Evolutionary conservation across 2,888 invertebrate genomes (phyloP).

Genomic region (Dasysyrphus tricinctus): DNA sequence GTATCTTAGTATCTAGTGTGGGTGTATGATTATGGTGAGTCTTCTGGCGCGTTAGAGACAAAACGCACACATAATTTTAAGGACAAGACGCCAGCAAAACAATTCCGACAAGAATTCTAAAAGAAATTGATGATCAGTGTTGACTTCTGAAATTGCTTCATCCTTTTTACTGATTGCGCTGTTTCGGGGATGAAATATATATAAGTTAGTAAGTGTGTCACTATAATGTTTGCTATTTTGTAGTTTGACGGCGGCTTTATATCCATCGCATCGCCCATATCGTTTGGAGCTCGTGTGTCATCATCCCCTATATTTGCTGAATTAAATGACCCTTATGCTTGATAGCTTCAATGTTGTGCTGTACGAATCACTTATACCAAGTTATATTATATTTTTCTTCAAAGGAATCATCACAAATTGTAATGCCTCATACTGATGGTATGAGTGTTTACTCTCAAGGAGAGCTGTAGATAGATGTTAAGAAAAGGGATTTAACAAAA

Average conservation of each 20-base stretch:
- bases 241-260: conserved; percentile 31
- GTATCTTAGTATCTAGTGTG: conserved; percentile 2
- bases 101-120: conserved; percentile 61
- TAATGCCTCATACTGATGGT: conserved; percentile 5
- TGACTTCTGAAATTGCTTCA: conserved; percentile 67
- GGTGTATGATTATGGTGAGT: conserved; percentile 6
- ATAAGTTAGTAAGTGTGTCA: conserved; percentile 22
- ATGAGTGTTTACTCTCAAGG: conserved; percentile 13
- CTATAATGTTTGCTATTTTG: conserved; percentile 42
- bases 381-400: conserved; percentile 28
- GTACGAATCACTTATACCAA: conserved; percentile 55
- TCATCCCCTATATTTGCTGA: conserved; percentile 72
- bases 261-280: conserved; percentile 28
- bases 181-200: neutral
- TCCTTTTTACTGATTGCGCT: conserved; percentile 75
- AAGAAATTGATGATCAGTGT: conserved; percentile 71
- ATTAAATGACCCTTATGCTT: conserved; percentile 75
- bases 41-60: conserved; percentile 55
- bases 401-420: conserved; percentile 46
- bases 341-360: conserved; percentile 66
- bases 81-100: conserved; percentile 74
- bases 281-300: conserved; percentile 24
- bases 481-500: conserved; percentile 31
- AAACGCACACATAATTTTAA: conserved; percentile 68
- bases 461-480: neutral